Evolutionary conservation across 1,140 invertebrate genomes (phyloP), one percentile per base, ranked within the genome.

Genomic region (Theocolax elegans): DNA sequence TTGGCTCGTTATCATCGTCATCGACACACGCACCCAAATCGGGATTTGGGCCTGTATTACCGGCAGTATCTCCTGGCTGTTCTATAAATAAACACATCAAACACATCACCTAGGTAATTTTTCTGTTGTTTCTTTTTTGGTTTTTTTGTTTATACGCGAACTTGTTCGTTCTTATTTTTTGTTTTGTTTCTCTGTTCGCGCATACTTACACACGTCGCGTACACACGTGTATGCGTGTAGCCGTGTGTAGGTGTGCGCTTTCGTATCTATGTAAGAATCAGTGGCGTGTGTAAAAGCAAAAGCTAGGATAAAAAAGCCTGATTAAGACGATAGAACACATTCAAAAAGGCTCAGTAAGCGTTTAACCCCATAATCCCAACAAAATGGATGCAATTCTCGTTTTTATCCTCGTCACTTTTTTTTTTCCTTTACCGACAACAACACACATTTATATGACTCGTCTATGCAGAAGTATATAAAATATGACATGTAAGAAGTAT

Each of bases 21-120:
- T 72, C 70, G 58, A 59, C 51, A 38, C 53, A 70, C 64, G 75
- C 75, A 68, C 75, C 73, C 54, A 75, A 75, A 74, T 80, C 78
- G 66, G 65, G 73, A 59, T 71, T 71, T 46, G 73, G 69, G 72
- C 62, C 74, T 56, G 60, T 67, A 65, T 46, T 71, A 71, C 67
- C 75, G 60, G 73, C 73, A 70, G 56, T 69, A 59, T 79, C 77
- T 76, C 71, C 75, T 74, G 75, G 77, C 74, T 70, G 74, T 62
- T 82, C 81, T 82, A 82, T 76, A 82, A 82, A 80, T 78, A 81
- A 81, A 81, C 75, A 80, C 53, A 79, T 71, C 67, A 81, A 78
- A 80, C 73, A 78, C 77, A 76, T 79, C 77, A 79, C 76, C 77
- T 76, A 27, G 62, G 67, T 58, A 44, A 54, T 21, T 72, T 56